Evolutionary conservation across 1,140 invertebrate species (phyloP), one percentile per base, ranked within the genome.

Genomic region (Drosophila takahashii): DNA sequence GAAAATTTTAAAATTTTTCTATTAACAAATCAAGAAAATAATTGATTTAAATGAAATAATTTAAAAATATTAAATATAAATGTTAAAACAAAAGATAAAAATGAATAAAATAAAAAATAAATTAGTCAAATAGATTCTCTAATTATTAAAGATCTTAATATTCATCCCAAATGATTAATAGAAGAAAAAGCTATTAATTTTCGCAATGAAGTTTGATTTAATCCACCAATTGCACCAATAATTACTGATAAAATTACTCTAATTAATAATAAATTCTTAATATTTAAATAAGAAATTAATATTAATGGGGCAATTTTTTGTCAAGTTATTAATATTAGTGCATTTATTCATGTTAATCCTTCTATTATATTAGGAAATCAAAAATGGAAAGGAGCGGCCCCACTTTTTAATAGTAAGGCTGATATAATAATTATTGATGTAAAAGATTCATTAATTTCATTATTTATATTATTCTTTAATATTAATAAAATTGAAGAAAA

Each of bases 161-260:
- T 92, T 93, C 93, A 94, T 13, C 92, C 91, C 90, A 93, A 92
- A 79, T 94, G 93, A 77, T 93, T 93, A 92, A 94, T 94, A 4
- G 93, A 94, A 36, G 93, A 94, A 85, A 92, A 93, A 51, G 92
- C 73, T 92, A 94, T 80, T 77, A 93, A 78, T 93, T 93, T 93
- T 44, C 93, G 92, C 56, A 93, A 32, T 10, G 92, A 93, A 5
- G 87, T 91, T 93, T 93, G 92, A 62, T 93, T 93, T 75, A 94
- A 60, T 13, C 93, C 92, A 64, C 91, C 84, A 47, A 93, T 51
- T 36, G 84, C 71, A 52, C 92, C 92, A 36, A 36, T 36, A 36
- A 36, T 36, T 8, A 11, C 34, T 36, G 34, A 11, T 36, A 36
- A 36, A 36, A 36, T 36, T 8, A 11, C 8, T 36, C 34, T 11